A percentile compares a stretch with the other conserved stretches of the same genome.
Evolutionary conservation across 2,888 invertebrate species (phyloP).

Genomic region (Colletes collaris): DNA sequence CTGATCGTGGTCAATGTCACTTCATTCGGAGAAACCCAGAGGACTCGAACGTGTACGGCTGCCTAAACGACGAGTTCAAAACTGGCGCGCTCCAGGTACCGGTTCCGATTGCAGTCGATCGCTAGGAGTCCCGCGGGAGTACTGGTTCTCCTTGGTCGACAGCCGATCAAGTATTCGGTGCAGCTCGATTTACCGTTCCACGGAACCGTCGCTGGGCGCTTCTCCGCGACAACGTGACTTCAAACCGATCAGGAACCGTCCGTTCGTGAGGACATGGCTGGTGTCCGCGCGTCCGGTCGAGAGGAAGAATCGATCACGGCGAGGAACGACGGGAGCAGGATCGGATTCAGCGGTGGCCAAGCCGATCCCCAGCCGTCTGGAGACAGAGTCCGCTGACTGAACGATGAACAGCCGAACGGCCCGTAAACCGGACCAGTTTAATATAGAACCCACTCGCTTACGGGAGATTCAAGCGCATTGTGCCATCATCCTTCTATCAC

Average conservation of each 20-base stretch:
- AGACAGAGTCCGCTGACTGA: constrained; percentile 62
- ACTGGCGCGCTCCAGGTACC: constrained; percentile 7
- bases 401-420: constrained; percentile 69
- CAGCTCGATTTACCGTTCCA: constrained; percentile 14
- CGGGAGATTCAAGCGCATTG: constrained; percentile 72
- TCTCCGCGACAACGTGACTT: constrained; percentile 6
- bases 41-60: background rate
- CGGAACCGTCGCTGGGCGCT: background rate
- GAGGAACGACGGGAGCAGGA: constrained; percentile 6
- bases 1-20: constrained; percentile 8
- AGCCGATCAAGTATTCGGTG: constrained; percentile 49
- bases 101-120: constrained; percentile 27
- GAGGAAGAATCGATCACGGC: background rate
- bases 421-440: constrained; percentile 74
- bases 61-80: constrained; percentile 1
- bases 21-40: background rate
- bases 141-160: constrained; percentile 45
- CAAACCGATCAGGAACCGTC: background rate
- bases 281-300: constrained; percentile 3
- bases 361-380: constrained; percentile 43
- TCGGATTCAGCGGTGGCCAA: constrained; percentile 32
- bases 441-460: constrained; percentile 74
- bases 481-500: constrained; percentile 76
- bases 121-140: constrained; percentile 45
- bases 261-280: constrained; percentile 27